Conservation (phyloP, 2,113 vertebrate species). For the Monopterus albus region DNA sequence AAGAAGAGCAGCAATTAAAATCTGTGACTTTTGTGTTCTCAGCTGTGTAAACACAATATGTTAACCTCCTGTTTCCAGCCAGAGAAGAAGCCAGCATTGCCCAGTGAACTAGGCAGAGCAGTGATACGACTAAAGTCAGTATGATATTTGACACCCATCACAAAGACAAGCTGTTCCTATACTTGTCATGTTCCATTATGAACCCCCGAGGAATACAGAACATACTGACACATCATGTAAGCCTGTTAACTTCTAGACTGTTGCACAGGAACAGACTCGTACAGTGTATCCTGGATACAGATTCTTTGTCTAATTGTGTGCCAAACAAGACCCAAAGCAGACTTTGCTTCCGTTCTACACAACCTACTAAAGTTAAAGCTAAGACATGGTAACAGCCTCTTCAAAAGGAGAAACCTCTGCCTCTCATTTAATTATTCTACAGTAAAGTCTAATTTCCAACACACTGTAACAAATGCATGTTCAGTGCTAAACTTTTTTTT, state of each 20-base stretch:
- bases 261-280: conserved; percentile 12
- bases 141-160: conserved; percentile 38
- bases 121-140: conserved; percentile 31
- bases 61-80: conserved; percentile 32
- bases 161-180: conserved; percentile 37
- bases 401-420: too few species aligned
- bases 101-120: conserved; percentile 27
- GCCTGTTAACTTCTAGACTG: conserved; percentile 31
- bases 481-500: too few species aligned
- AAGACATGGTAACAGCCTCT: too few species aligned
- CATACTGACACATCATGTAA: conserved; percentile 36
- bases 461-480: too few species aligned
- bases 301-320: conserved; percentile 2
- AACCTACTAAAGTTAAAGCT: too few species aligned
- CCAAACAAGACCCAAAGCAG: not conserved
- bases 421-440: too few species aligned
- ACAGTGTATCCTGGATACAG: not conserved
- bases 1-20: conserved; percentile 33
- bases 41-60: conserved; percentile 33
- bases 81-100: not conserved
- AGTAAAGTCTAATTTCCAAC: too few species aligned
- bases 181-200: conserved; percentile 50
- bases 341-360: too few species aligned
- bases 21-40: not conserved
- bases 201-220: conserved; percentile 41